Conservation (phyloP, 2,113 vertebrate genomes). For the Cygnus atratus region DNA sequence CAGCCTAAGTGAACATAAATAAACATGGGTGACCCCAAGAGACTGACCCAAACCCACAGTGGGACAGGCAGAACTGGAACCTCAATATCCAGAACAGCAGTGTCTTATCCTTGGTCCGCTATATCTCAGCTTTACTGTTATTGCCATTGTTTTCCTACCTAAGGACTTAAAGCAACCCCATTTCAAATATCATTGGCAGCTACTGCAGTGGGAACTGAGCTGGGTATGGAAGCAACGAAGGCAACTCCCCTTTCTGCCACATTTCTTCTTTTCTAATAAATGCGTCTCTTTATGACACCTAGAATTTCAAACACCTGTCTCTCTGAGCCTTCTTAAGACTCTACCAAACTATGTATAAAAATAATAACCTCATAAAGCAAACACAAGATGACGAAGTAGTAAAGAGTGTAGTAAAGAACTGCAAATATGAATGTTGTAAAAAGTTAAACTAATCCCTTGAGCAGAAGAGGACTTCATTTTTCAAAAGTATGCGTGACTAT, state of each 20-base stretch:
- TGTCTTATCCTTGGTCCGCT: background rate
- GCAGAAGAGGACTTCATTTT: slow-evolving; percentile 15
- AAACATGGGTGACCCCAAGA: background rate
- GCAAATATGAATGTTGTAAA: slow-evolving; percentile 64
- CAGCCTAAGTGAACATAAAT: background rate
- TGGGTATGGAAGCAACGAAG: background rate
- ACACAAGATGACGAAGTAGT: slow-evolving; percentile 37
- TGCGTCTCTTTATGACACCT: slow-evolving; percentile 24
- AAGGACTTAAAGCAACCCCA: background rate
- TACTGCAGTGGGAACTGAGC: background rate
- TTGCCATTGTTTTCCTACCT: background rate
- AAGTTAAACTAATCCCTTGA: slow-evolving; percentile 58
- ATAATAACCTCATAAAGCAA: slow-evolving; percentile 64
- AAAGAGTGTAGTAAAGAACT: slow-evolving; percentile 17
- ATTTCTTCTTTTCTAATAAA: slow-evolving; percentile 34
- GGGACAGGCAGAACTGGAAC: background rate
- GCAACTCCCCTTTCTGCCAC: slow-evolving; percentile 6
- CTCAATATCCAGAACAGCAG: background rate
- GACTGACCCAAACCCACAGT: background rate
- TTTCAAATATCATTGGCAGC: background rate
- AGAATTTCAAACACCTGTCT: slow-evolving; percentile 55
- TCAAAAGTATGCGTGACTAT: background rate
- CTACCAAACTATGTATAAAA: slow-evolving; percentile 38
- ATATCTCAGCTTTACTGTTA: background rate
- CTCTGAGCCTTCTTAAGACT: slow-evolving; percentile 17